Conservation (phyloP, 2,113 vertebrate species). For the Heterotis niloticus region DNA sequence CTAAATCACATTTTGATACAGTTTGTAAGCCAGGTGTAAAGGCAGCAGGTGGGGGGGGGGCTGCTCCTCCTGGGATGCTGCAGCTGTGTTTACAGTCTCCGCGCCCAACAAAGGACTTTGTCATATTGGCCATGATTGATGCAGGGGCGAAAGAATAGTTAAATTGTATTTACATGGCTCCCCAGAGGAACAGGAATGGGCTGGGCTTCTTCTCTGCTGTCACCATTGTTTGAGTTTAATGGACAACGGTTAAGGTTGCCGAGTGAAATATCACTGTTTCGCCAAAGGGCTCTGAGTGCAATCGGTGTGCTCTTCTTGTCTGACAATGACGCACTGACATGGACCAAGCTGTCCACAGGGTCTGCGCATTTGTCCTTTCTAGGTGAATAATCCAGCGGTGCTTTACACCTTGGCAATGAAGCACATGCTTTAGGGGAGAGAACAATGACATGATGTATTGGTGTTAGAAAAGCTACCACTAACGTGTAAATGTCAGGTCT, state of each 20-base stretch:
- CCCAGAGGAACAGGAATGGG: conserved; percentile 39
- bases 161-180: conserved; percentile 63
- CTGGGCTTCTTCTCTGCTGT: conserved; percentile 28
- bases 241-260: conserved; percentile 27
- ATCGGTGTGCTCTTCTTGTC: conserved; percentile 46
- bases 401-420: conserved; percentile 23
- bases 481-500: conserved; percentile 19
- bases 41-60: conserved; percentile 53
- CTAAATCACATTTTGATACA: conserved; percentile 61
- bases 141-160: conserved; percentile 58
- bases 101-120: conserved; percentile 62
- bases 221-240: conserved; percentile 46
- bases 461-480: conserved; percentile 16
- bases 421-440: conserved; percentile 28
- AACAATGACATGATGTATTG: conserved; percentile 31
- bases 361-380: conserved; percentile 26
- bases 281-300: conserved; percentile 38
- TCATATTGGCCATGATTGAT: conserved; percentile 67
- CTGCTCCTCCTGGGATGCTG: conserved; percentile 43
- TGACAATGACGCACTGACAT: conserved; percentile 36
- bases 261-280: conserved; percentile 29
- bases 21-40: conserved; percentile 64
- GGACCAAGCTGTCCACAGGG: conserved; percentile 21
- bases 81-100: conserved; percentile 70
- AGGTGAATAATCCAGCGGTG: conserved; percentile 26